Evolutionary conservation across 1,140 invertebrate genomes (phyloP).

Genomic region (Diorhabda sublineata): DNA sequence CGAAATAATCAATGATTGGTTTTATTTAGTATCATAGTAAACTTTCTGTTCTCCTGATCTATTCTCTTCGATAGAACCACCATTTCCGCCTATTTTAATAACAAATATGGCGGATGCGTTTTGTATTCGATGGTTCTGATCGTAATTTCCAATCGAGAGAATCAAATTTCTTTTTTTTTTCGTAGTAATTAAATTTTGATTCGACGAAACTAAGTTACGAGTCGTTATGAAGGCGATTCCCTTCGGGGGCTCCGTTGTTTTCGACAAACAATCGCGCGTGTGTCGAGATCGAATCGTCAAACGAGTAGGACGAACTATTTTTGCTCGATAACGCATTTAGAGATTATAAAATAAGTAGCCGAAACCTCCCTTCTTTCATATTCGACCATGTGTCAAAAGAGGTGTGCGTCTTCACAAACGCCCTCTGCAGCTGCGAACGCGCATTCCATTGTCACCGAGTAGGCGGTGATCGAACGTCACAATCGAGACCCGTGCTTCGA

Average conservation of each 20-base stretch:
- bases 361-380: slow-evolving; percentile 17
- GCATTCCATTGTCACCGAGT: slow-evolving; percentile 12
- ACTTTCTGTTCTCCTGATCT: too few species aligned
- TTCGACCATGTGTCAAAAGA: slow-evolving; percentile 21
- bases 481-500: slow-evolving; percentile 21
- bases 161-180: too few species aligned
- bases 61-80: too few species aligned
- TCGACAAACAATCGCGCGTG: slow-evolving; percentile 26
- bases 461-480: slow-evolving; percentile 19
- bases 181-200: too few species aligned
- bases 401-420: slow-evolving; percentile 11
- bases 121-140: too few species aligned
- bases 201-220: not conserved
- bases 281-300: slow-evolving; percentile 9
- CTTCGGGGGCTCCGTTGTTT: slow-evolving; percentile 27
- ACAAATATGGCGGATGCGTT: too few species aligned
- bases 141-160: too few species aligned
- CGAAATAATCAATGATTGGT: too few species aligned
- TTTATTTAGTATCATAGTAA: too few species aligned
- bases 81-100: too few species aligned
- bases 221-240: not conserved
- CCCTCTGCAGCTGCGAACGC: slow-evolving; percentile 21
- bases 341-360: slow-evolving; percentile 22
- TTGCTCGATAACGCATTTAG: slow-evolving; percentile 23
- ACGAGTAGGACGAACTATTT: slow-evolving; percentile 15